Evolutionary conservation across 2,113 vertebrate genomes (phyloP).

Genomic region (Albula glossodonta): DNA sequence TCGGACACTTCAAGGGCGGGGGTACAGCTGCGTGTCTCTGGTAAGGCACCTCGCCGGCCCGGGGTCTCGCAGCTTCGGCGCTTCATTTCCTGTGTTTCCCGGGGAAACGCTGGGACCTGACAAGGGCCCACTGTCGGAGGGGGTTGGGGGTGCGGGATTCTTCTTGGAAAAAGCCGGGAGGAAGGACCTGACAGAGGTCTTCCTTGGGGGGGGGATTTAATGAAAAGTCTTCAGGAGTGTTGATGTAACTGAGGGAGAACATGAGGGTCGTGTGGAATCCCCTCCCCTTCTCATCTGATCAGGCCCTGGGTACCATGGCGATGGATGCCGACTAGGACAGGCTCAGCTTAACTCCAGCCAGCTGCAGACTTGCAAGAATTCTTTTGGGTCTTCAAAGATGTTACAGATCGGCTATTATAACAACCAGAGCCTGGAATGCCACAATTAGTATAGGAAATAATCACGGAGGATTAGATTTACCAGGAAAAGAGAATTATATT

Average conservation of each 20-base stretch:
- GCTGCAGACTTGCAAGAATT: background rate
- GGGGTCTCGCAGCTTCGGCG: background rate
- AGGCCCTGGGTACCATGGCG: background rate
- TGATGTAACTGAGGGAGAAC: constrained; percentile 4
- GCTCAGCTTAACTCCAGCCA: background rate
- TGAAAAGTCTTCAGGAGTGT: constrained; percentile 18
- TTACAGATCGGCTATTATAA: constrained; percentile 1
- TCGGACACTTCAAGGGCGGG: background rate
- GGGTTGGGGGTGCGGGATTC: background rate
- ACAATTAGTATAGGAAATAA: background rate
- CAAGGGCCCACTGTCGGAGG: background rate
- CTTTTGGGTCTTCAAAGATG: constrained; percentile 2
- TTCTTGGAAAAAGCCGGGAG: background rate
- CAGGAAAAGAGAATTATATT: background rate
- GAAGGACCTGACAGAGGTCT: constrained; percentile 20
- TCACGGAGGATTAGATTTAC: background rate
- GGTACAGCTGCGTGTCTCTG: constrained; percentile 10
- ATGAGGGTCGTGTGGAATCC: background rate
- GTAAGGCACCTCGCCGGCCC: constrained; percentile 10
- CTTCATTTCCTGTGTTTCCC: constrained; percentile 34
- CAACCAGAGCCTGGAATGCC: constrained; percentile 4
- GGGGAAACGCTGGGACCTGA: constrained; percentile 2
- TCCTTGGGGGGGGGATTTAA: constrained; percentile 15
- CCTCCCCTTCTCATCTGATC: background rate
- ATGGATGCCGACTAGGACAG: background rate